These are phyloP conservation scores for Chaetogeoica ovagalla DNA, from an alignment of 2,888 invertebrate species.

Conservation along the genomic window DNA sequence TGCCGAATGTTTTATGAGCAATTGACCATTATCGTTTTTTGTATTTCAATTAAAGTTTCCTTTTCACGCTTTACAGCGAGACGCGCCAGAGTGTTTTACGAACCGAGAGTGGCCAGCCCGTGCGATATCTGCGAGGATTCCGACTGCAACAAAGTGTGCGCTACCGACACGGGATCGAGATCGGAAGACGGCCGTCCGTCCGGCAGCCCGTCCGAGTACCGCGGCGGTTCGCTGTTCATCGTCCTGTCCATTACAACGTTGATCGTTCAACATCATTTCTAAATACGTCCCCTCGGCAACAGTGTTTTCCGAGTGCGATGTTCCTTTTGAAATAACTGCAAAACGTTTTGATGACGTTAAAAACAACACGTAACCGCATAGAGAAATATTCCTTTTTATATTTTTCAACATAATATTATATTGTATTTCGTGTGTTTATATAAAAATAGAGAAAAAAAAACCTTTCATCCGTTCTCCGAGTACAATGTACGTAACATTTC, in stretches of 20 bases:
- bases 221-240: neutral
- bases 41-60: too few species aligned
- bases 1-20: too few species aligned
- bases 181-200: conserved; percentile 6
- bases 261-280: too few species aligned
- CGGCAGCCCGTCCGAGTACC: neutral
- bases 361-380: neutral
- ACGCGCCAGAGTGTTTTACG: conserved; percentile 81
- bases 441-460: neutral
- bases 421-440: neutral
- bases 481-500: conserved; percentile 26
- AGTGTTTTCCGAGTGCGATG: too few species aligned
- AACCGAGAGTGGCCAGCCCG: conserved; percentile 69
- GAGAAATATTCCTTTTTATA: neutral
- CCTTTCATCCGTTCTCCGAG: too few species aligned
- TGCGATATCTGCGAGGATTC: conserved; percentile 83
- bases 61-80: conserved; percentile 65
- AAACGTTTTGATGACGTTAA: too few species aligned
- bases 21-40: too few species aligned
- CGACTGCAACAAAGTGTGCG: conserved; percentile 64
- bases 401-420: neutral
- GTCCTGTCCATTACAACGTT: neutral
- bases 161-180: conserved; percentile 58
- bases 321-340: too few species aligned
- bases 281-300: too few species aligned